phyloP scores from a whole-genome alignment of 2,888 invertebrate genomes.

The Dicranocentrus wangi region DNA sequence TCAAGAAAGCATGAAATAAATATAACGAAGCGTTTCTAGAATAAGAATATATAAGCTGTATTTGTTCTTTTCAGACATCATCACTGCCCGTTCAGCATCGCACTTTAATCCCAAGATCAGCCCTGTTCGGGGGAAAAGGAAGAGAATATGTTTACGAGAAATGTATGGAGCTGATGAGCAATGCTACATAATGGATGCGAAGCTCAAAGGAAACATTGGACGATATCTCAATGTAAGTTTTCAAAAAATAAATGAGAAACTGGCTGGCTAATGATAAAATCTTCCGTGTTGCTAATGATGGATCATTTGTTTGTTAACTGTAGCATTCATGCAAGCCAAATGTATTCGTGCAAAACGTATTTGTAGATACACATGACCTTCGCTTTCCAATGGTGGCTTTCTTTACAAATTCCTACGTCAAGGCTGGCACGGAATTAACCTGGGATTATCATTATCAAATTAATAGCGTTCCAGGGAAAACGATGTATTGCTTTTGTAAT shows the following conservation, averaged over 20 bases:
- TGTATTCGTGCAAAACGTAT: constrained; percentile 97
- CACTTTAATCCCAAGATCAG: constrained; percentile 16
- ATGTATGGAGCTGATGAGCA: constrained; percentile 79
- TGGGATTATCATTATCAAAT: constrained; percentile 99
- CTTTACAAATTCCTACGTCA: constrained; percentile 87
- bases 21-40: neutral
- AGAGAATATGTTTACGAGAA: neutral
- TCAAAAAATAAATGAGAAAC: too few species aligned
- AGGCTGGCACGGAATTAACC: constrained; percentile 93
- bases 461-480: constrained; percentile 92
- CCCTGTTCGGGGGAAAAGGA: neutral
- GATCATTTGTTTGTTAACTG: neutral
- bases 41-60: neutral
- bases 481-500: constrained; percentile 92
- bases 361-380: constrained; percentile 98
- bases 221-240: constrained; percentile 90
- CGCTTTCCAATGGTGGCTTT: constrained; percentile 97
- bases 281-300: neutral
- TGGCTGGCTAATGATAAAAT: neutral
- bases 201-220: constrained; percentile 95
- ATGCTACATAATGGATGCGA: constrained; percentile 97
- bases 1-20: too few species aligned
- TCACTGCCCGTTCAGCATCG: constrained; percentile 26
- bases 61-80: constrained; percentile 14
- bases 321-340: constrained; percentile 92